These are phyloP conservation scores for Sebastes alutus DNA, from an alignment of 2,797 vertebrate species.

Conservation along the genomic window DNA sequence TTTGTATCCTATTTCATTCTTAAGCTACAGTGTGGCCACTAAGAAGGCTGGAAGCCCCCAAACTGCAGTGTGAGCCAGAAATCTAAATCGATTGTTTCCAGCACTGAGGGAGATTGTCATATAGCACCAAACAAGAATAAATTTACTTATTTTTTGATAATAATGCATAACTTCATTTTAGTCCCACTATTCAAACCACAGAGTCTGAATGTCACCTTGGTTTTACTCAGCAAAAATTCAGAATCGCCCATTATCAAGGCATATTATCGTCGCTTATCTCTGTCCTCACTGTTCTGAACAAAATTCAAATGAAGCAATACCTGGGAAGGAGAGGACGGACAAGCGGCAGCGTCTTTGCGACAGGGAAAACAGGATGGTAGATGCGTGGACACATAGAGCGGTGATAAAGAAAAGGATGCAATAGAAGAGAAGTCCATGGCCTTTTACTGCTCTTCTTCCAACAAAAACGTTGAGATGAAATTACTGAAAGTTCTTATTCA, in stretches of 20 bases:
- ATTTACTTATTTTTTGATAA: not conserved
- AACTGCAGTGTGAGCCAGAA: not conserved
- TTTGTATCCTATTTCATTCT: not conserved
- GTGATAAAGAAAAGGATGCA: not conserved
- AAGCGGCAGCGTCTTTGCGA: not conserved
- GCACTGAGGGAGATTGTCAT: not conserved
- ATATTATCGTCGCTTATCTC: slow-evolving; percentile 4
- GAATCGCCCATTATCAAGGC: not conserved
- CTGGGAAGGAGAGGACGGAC: not conserved
- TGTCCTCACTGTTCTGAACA: not conserved
- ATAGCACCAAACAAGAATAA: not conserved
- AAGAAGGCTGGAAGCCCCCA: not conserved
- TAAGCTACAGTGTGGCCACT: not conserved
- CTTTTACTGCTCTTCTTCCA: not conserved
- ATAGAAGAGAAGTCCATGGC: not conserved
- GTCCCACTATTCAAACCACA: not conserved
- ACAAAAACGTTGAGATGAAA: not conserved
- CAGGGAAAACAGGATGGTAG: not conserved
- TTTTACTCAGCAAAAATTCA: slow-evolving; percentile 10
- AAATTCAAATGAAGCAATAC: slow-evolving; percentile 7
- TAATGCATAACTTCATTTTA: not conserved
- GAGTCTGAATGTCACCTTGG: slow-evolving; percentile 1
- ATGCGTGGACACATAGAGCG: not conserved
- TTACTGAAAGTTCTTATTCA: not conserved
- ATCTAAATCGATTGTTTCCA: not conserved